Conservation (phyloP, 2,113 vertebrate species). For the Ardeotis arabs region DNA sequence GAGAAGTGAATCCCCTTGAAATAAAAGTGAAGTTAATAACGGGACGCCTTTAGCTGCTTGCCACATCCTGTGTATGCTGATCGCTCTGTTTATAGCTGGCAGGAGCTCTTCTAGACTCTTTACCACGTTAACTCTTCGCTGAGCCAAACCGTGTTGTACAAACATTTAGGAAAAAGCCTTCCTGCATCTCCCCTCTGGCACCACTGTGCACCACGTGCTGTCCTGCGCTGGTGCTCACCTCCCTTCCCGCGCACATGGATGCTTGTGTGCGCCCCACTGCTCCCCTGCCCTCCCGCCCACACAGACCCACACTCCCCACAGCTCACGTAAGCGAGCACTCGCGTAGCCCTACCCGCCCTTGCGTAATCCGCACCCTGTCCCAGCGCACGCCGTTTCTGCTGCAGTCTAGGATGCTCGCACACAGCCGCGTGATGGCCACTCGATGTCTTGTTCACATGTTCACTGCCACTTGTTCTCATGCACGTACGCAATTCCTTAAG, state of each 20-base stretch:
- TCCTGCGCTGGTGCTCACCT: accelerated
- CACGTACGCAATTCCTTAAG: background rate
- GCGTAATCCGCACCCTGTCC: accelerated
- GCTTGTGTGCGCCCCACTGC: background rate
- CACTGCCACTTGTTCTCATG: background rate
- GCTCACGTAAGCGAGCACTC: background rate
- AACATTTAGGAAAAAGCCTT: background rate
- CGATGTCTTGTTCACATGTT: accelerated
- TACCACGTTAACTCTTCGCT: slow-evolving; percentile 67
- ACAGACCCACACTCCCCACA: accelerated
- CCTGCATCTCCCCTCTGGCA: background rate
- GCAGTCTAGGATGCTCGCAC: accelerated
- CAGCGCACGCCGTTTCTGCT: accelerated
- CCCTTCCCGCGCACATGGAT: accelerated
- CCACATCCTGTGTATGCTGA: slow-evolving; percentile 79
- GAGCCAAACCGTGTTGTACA: background rate
- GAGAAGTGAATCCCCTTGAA: slow-evolving; percentile 81
- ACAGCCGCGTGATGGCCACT: accelerated
- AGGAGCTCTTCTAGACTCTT: slow-evolving; percentile 51
- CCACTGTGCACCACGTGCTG: accelerated
- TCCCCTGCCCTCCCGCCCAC: background rate
- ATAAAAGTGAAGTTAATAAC: slow-evolving; percentile 82
- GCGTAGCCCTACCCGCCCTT: background rate
- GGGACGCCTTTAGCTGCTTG: slow-evolving; percentile 67
- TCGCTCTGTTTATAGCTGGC: slow-evolving; percentile 67